Evolutionary conservation across 2,113 vertebrate species (phyloP).

Genomic region (Thamnaconus septentrionalis): DNA sequence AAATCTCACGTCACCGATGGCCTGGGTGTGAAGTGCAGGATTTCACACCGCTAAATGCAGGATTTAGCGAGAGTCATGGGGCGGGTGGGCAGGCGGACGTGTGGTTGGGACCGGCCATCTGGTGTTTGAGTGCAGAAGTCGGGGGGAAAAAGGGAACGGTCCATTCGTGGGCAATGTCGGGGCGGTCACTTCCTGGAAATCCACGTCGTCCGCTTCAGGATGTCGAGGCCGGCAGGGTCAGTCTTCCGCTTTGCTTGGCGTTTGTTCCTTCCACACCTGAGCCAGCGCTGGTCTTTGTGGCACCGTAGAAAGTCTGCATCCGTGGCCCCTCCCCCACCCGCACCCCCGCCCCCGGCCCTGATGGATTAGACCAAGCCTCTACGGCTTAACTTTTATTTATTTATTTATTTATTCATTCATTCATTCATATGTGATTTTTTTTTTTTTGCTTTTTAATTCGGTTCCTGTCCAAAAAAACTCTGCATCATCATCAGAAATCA

Average conservation of each 20-base stretch:
- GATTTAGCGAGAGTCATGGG: slow-evolving; percentile 25
- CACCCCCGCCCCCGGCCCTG: neutral
- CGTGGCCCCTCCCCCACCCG: slow-evolving; percentile 1
- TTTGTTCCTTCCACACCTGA: neutral
- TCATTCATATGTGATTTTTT: too few species aligned
- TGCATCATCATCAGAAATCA: slow-evolving; percentile 11
- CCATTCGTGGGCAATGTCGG: slow-evolving; percentile 21
- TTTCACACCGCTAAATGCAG: neutral
- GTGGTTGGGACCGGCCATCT: slow-evolving; percentile 51
- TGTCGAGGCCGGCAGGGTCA: neutral
- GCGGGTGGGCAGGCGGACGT: neutral
- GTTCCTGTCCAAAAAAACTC: neutral
- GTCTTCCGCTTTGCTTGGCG: too few species aligned
- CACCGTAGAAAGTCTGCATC: neutral
- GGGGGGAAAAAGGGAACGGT: slow-evolving; percentile 14
- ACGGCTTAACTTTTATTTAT: neutral
- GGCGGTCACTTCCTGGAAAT: slow-evolving; percentile 13
- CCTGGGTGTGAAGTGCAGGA: too few species aligned
- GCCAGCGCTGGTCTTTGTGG: neutral
- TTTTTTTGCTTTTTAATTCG: neutral
- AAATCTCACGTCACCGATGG: too few species aligned
- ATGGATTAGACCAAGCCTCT: slow-evolving; percentile 37
- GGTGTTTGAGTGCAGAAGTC: slow-evolving; percentile 42
- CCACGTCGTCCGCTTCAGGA: too few species aligned
- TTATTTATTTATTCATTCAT: too few species aligned